phyloP scores from a whole-genome alignment of 2,888 invertebrate genomes.

The Caenorhabditis zanzibari region DNA sequence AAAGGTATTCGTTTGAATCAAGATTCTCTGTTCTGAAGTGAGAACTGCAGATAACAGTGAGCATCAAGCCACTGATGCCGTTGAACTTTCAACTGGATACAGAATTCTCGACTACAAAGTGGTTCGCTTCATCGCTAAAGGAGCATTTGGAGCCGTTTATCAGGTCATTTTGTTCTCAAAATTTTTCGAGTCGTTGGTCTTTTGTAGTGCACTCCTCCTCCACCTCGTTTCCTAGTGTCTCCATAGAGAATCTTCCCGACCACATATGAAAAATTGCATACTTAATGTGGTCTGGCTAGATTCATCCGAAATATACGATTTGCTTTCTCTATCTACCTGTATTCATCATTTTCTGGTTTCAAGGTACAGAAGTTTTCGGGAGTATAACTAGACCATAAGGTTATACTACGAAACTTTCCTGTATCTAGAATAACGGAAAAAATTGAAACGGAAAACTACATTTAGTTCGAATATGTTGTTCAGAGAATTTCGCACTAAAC shows the following conservation, averaged over 20 bases:
- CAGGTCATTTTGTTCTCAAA: conserved; percentile 47
- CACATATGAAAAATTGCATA: not conserved
- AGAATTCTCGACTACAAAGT: conserved; percentile 54
- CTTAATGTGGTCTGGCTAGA: not conserved
- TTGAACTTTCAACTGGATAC: conserved; percentile 45
- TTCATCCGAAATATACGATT: not conserved
- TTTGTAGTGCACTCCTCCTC: not conserved
- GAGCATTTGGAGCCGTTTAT: conserved; percentile 74
- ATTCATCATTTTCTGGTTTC: conserved; percentile 3
- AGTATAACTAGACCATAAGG: not conserved
- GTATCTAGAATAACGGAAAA: conserved; percentile 22
- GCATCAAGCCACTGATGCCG: conserved; percentile 32
- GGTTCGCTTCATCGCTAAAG: conserved; percentile 58
- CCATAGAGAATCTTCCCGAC: not conserved
- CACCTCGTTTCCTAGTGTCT: not conserved
- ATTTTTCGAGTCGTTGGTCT: not conserved
- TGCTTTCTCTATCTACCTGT: not conserved
- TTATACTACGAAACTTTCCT: conserved; percentile 30
- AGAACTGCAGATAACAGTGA: conserved; percentile 39
- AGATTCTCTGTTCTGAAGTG: not conserved
- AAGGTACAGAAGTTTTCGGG: conserved; percentile 47
- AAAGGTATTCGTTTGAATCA: conserved; percentile 17
- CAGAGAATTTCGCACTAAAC: not conserved
- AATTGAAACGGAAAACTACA: not conserved
- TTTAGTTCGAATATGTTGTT: too few relatives aligned